phyloP scores from a whole-genome alignment of 2,888 invertebrate species.

The Tanytarsus gracilentus region DNA sequence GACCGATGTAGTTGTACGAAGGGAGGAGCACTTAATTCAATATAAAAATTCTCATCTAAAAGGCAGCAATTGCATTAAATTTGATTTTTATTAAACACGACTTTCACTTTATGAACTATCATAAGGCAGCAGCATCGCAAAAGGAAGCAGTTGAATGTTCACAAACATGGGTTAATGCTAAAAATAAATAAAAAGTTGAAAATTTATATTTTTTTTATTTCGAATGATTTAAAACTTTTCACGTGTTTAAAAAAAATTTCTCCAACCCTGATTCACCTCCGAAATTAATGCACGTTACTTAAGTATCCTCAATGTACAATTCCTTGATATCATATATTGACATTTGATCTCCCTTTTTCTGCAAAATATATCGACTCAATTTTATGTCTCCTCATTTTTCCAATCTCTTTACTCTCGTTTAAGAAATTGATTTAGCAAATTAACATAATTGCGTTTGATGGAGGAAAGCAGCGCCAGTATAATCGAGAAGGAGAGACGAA shows the following conservation, averaged over 20 bases:
- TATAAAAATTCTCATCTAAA: conserved; percentile 6
- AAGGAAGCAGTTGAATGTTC: no score
- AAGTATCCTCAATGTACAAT: not conserved
- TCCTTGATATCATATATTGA: not conserved
- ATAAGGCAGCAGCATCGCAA: not conserved
- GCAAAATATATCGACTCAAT: no score
- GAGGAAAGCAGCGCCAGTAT: not conserved
- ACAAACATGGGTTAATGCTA: no score
- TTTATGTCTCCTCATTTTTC: conserved; percentile 1
- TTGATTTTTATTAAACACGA: conserved; percentile 22
- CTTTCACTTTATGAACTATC: not conserved
- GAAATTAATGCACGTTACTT: not conserved
- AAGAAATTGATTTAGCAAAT: conserved; percentile 25
- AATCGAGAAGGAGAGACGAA: not conserved
- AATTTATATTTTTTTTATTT: no score
- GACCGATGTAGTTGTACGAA: conserved; percentile 15
- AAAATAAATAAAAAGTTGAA: no score
- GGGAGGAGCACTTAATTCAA: conserved; percentile 22
- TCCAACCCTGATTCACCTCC: not conserved
- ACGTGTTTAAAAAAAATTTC: no score
- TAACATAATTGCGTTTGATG: conserved; percentile 26
- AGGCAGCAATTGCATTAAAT: conserved; percentile 23
- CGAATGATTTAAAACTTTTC: no score
- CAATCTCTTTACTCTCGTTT: conserved; percentile 15
- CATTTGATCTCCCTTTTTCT: conserved; percentile 1